Conservation (phyloP, 2,888 invertebrate genomes). For the Phyllotreta cruciferae region DNA sequence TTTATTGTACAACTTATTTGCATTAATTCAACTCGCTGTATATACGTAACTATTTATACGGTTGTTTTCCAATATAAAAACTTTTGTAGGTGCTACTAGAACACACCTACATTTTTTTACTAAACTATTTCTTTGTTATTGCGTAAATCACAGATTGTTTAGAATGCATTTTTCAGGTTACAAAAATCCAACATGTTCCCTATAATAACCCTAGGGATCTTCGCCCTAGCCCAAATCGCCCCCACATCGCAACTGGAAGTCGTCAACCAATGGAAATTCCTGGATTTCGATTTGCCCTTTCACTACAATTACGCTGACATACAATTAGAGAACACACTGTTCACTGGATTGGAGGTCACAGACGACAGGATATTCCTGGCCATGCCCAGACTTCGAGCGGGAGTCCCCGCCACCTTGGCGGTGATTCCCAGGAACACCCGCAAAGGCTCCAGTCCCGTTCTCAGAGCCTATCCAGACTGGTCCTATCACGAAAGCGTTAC, state of each 20-base stretch:
- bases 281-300: conserved; percentile 72
- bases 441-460: conserved; percentile 70
- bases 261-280: conserved; percentile 73
- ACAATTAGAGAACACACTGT: conserved; percentile 73
- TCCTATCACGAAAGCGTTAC: conserved; percentile 76
- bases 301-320: conserved; percentile 57
- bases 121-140: no score
- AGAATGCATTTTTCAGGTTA: no score
- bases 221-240: conserved; percentile 1
- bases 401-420: conserved; percentile 78
- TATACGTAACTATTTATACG: no score
- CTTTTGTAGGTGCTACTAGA: no score
- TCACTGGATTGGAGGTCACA: conserved; percentile 78
- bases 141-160: no score
- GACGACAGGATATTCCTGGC: conserved; percentile 78
- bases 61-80: no score
- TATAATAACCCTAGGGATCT: background rate
- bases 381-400: conserved; percentile 75
- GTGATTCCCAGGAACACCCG: conserved; percentile 71
- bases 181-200: background rate
- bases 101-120: no score
- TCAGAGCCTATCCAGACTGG: conserved; percentile 58
- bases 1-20: no score
- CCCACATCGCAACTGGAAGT: conserved; percentile 64
- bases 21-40: no score